A percentile compares a stretch with the other conserved stretches of the same genome.
These are phyloP conservation scores for Cynaeus angustus DNA, from an alignment of 2,888 invertebrate genomes.

Conservation along the genomic window DNA sequence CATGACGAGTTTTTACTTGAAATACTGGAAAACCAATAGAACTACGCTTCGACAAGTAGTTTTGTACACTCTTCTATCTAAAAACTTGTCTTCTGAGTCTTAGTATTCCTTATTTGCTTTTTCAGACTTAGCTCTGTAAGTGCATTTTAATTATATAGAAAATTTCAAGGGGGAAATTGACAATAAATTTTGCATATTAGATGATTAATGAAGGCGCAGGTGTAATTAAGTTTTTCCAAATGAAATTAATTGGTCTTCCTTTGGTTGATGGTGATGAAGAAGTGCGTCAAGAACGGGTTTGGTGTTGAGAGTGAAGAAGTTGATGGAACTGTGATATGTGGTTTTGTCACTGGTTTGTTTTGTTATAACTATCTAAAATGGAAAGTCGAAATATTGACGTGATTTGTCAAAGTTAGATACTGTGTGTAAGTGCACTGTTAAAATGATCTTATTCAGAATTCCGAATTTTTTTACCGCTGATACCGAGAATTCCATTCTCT, in stretches of 20 bases:
- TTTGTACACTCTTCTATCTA: neutral
- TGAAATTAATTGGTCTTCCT: conserved; percentile 25
- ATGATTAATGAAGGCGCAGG: conserved; percentile 13
- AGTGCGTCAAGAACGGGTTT: conserved; percentile 4
- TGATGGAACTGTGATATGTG: neutral
- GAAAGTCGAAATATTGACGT: too few species aligned
- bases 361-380: too few species aligned
- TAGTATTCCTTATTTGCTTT: conserved; percentile 4
- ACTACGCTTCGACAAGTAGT: neutral
- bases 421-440: too few species aligned
- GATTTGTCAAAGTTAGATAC: too few species aligned
- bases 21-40: conserved; percentile 46
- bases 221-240: conserved; percentile 23
- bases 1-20: conserved; percentile 41
- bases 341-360: too few species aligned
- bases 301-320: neutral
- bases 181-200: conserved; percentile 17
- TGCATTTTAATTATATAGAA: conserved; percentile 9
- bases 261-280: conserved; percentile 8
- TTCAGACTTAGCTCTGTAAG: neutral
- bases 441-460: too few species aligned
- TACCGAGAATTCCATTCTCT: too few species aligned
- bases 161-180: neutral
- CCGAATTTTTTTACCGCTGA: too few species aligned
- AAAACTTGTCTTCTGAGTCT: neutral